These are phyloP conservation scores for Coelinius sp. DNA, from an alignment of 2,888 invertebrate genomes.

Conservation along the genomic window DNA sequence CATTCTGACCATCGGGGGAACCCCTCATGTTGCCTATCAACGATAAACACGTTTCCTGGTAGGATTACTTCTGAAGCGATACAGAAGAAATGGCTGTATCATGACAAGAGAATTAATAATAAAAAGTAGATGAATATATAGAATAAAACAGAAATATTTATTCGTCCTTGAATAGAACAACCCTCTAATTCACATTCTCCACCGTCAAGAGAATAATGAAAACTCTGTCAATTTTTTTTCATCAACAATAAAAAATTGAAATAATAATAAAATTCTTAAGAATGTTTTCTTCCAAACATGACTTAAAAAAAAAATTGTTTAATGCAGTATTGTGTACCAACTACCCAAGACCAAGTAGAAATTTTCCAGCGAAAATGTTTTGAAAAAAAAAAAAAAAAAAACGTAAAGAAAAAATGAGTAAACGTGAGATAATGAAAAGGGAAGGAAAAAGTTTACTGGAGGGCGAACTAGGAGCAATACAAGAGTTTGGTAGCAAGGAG, in stretches of 20 bases:
- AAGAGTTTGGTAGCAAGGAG: slow-evolving; percentile 50
- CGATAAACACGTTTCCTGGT: not conserved
- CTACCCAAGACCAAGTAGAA: not conserved
- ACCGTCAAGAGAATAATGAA: too few species aligned
- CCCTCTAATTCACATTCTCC: too few species aligned
- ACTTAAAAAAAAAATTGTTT: not conserved
- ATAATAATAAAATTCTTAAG: not conserved
- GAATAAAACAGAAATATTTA: too few species aligned
- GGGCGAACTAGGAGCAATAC: slow-evolving; percentile 36
- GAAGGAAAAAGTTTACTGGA: slow-evolving; percentile 23
- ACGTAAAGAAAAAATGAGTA: not conserved
- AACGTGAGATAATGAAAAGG: slow-evolving; percentile 22
- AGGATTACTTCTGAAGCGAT: too few species aligned
- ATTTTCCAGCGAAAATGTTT: not conserved
- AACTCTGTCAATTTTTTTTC: too few species aligned
- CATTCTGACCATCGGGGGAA: slow-evolving; percentile 1
- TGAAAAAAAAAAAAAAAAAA: not conserved
- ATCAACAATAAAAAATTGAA: not conserved
- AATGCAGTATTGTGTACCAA: not conserved
- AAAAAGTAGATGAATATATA: too few species aligned
- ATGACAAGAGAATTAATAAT: too few species aligned
- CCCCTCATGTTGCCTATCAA: slow-evolving; percentile 23
- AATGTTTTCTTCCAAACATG: not conserved
- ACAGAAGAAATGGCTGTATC: too few species aligned
- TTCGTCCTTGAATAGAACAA: too few species aligned